phyloP scores from a whole-genome alignment of 2,113 vertebrate species.

The Kryptolebias marmoratus region DNA sequence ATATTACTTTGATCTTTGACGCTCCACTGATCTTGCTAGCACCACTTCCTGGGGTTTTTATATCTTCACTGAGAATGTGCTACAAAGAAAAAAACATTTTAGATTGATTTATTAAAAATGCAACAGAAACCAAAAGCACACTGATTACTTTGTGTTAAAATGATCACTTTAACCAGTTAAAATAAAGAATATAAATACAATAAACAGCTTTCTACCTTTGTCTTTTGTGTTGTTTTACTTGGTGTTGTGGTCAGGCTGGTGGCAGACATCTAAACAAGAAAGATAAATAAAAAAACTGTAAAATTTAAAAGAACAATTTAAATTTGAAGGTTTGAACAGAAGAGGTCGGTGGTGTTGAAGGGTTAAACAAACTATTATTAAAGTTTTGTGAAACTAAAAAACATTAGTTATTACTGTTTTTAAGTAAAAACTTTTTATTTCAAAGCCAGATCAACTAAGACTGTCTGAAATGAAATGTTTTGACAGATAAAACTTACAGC shows the following conservation, averaged over 20 bases:
- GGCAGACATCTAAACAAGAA: slow-evolving; percentile 18
- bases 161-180: neutral
- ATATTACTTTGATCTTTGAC: slow-evolving; percentile 77
- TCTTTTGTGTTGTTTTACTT: slow-evolving; percentile 28
- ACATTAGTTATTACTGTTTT: neutral
- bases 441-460: neutral
- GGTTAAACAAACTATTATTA: neutral
- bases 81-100: slow-evolving; percentile 38
- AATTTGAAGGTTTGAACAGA: neutral
- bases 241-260: slow-evolving; percentile 12
- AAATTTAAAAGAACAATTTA: neutral
- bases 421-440: neutral
- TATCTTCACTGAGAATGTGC: slow-evolving; percentile 32
- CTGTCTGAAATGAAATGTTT: neutral
- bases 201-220: slow-evolving; percentile 22
- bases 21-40: slow-evolving; percentile 26
- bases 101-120: slow-evolving; percentile 3
- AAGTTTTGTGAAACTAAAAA: neutral
- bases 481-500: slow-evolving; percentile 45
- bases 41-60: slow-evolving; percentile 49
- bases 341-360: neutral
- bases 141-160: neutral
- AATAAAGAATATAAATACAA: neutral
- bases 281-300: neutral
- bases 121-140: neutral